Conservation (phyloP, 2,797 vertebrate species). For the Geotrypetes seraphini region DNA sequence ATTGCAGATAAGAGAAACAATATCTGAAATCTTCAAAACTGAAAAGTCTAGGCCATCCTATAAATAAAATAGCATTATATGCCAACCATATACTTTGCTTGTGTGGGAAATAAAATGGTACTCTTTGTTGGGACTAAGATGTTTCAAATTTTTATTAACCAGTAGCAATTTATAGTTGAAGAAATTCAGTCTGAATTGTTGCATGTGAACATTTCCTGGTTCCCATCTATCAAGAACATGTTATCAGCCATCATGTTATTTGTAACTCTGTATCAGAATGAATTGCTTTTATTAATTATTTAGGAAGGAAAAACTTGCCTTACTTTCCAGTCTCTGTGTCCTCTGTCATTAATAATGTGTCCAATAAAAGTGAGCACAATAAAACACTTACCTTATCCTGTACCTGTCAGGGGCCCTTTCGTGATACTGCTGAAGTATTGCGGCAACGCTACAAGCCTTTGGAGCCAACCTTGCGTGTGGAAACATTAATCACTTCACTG, state of each 20-base stretch:
- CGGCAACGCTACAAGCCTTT: slow-evolving; percentile 63
- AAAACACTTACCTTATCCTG: slow-evolving; percentile 18
- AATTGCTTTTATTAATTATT: slow-evolving; percentile 23
- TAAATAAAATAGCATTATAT: not conserved
- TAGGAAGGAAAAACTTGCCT: slow-evolving; percentile 9
- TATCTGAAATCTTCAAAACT: not conserved
- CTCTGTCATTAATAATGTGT: slow-evolving; percentile 16
- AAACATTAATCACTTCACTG: slow-evolving; percentile 54
- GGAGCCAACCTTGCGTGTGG: slow-evolving; percentile 60
- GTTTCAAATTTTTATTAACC: slow-evolving; percentile 2
- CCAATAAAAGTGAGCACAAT: slow-evolving; percentile 5
- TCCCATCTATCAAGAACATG: slow-evolving; percentile 9
- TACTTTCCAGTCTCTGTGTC: slow-evolving; percentile 7
- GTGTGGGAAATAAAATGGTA: not conserved
- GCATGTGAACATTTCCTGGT: not conserved
- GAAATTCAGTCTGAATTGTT: not conserved
- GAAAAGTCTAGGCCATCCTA: not conserved
- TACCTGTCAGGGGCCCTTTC: slow-evolving; percentile 67
- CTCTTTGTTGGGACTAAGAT: not conserved
- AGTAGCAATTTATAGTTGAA: slow-evolving; percentile 5
- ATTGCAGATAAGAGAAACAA: no score
- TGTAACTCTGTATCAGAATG: slow-evolving; percentile 8
- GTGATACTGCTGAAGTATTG: slow-evolving; percentile 55
- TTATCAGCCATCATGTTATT: slow-evolving; percentile 15
- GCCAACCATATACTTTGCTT: not conserved